Conservation (phyloP, 2,888 invertebrate genomes). For the Stictocephala bisonia region DNA sequence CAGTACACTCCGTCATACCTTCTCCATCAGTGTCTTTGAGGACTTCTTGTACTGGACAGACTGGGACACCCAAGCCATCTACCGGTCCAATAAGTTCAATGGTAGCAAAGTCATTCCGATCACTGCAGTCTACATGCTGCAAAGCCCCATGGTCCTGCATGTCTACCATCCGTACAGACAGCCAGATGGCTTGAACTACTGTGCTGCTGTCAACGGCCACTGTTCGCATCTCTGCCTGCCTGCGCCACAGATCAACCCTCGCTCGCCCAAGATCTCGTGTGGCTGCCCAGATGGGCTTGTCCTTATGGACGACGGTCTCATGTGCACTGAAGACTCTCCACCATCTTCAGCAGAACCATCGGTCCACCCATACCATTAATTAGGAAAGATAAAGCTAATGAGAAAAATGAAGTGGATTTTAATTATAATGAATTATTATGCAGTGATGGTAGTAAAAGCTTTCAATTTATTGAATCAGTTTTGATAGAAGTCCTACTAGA, state of each 20-base stretch:
- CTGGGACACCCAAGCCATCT: constrained; percentile 95
- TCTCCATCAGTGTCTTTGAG: constrained; percentile 97
- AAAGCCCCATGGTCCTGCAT: constrained; percentile 95
- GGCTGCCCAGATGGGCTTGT: constrained; percentile 89
- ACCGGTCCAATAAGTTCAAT: constrained; percentile 92
- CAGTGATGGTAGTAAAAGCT: no score
- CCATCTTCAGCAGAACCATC: no score
- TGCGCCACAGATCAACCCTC: constrained; percentile 82
- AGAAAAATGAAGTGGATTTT: no score
- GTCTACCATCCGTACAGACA: constrained; percentile 96
- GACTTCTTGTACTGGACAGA: constrained; percentile 98
- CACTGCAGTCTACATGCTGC: constrained; percentile 82
- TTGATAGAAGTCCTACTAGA: no score
- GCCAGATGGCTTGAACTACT: constrained; percentile 91
- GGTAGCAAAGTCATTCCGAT: constrained; percentile 83
- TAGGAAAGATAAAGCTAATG: no score
- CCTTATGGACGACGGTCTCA: constrained; percentile 82
- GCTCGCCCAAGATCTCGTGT: constrained; percentile 86
- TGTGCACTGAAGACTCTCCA: constrained; percentile 90
- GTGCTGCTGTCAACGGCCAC: constrained; percentile 91
- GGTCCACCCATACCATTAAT: no score
- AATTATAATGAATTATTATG: no score
- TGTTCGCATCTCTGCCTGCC: constrained; percentile 95
- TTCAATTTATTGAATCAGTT: no score
- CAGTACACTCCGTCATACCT: constrained; percentile 88